Conservation (phyloP, 2,113 vertebrate genomes). For the Prunella himalayana region DNA sequence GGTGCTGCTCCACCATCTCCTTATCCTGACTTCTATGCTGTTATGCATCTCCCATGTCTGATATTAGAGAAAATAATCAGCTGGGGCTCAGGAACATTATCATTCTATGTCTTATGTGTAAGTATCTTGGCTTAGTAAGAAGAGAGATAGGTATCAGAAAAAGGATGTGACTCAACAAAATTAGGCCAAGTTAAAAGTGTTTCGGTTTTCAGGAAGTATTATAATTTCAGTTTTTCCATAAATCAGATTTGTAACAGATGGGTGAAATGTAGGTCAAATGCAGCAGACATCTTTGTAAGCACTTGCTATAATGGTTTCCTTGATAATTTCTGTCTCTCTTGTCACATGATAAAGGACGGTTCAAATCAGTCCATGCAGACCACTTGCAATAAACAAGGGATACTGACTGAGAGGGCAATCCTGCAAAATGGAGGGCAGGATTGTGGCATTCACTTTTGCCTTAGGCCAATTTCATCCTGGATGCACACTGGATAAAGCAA, state of each 20-base stretch:
- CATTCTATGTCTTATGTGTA: not conserved
- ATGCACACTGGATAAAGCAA: not conserved
- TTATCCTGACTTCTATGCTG: slow-evolving; percentile 1
- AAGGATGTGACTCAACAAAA: not conserved
- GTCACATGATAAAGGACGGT: not conserved
- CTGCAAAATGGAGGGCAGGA: not conserved
- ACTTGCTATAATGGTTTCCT: slow-evolving; percentile 34
- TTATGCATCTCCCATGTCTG: not conserved
- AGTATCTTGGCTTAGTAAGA: not conserved
- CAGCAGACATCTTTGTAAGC: slow-evolving; percentile 26
- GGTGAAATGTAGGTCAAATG: slow-evolving; percentile 62
- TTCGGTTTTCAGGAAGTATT: not conserved
- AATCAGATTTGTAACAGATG: slow-evolving; percentile 64
- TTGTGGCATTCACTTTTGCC: not conserved
- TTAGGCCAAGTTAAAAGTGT: not conserved
- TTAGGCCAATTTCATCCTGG: not conserved
- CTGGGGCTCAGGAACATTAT: not conserved
- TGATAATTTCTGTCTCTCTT: not conserved
- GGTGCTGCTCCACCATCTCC: not conserved
- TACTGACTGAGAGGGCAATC: not conserved
- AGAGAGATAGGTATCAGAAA: not conserved
- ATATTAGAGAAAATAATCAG: slow-evolving; percentile 23
- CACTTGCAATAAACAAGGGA: not conserved
- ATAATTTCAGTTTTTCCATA: slow-evolving; percentile 42
- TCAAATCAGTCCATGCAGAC: not conserved